Conservation (phyloP, 2,797 vertebrate genomes). For the Lacerta agilis region DNA sequence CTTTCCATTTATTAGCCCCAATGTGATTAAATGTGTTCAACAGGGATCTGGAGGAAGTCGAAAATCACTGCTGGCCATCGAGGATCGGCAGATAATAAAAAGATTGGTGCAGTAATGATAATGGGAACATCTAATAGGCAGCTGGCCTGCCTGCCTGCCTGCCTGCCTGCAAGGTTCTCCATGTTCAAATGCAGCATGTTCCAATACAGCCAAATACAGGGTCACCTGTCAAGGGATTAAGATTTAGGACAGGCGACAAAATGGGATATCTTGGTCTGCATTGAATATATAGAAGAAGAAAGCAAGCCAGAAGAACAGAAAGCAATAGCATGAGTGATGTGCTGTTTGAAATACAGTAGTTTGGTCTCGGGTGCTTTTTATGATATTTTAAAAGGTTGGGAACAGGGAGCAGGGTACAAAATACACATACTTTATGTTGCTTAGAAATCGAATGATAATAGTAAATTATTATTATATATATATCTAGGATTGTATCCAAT, state of each 20-base stretch:
- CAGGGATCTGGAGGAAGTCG: neutral
- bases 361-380: neutral
- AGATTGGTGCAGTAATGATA: neutral
- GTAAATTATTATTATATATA: neutral
- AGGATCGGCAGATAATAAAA: constrained; percentile 1
- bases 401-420: neutral
- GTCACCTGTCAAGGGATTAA: neutral
- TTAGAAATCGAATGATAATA: neutral
- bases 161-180: neutral
- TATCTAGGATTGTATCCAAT: no score
- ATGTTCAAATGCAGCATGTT: neutral
- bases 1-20: neutral
- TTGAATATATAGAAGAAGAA: neutral
- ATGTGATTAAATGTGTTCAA: constrained; percentile 14
- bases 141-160: neutral
- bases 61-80: neutral
- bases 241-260: neutral
- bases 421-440: neutral
- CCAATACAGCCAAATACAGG: neutral
- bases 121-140: neutral
- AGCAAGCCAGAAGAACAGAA: neutral
- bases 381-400: no score
- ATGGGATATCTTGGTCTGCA: neutral
- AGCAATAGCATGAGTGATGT: neutral
- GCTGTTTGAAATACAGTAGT: neutral